These are phyloP conservation scores for Hafferia zeledoni DNA, from an alignment of 2,797 vertebrate species.

Conservation along the genomic window DNA sequence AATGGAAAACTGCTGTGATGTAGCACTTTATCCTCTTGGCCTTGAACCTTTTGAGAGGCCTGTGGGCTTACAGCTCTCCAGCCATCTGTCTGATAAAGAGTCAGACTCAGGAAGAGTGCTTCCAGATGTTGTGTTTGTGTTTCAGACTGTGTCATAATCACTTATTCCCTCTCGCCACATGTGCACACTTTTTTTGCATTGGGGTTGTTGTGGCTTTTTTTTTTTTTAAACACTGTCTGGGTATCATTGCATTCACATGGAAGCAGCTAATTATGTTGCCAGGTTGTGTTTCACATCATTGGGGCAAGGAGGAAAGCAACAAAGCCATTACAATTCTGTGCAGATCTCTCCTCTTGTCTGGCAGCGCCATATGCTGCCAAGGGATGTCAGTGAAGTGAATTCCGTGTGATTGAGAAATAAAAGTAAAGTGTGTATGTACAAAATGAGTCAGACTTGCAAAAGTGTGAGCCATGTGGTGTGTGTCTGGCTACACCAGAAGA, in stretches of 20 bases:
- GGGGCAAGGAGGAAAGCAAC: neutral
- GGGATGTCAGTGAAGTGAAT: neutral
- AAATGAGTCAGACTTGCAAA: neutral
- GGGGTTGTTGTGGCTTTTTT: neutral
- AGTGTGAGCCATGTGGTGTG: neutral
- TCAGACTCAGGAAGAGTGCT: conserved; percentile 8
- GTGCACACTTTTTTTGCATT: fast-evolving
- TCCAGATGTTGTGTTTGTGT: neutral
- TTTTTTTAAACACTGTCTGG: neutral
- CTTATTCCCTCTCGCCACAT: neutral
- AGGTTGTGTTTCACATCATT: neutral
- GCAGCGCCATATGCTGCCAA: neutral
- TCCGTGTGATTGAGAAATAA: neutral
- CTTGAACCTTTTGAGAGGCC: conserved; percentile 29
- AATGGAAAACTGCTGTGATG: conserved; percentile 9
- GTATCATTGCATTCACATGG: neutral
- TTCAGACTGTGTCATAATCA: neutral
- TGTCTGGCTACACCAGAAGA: neutral
- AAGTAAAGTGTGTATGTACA: neutral
- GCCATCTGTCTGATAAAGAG: conserved; percentile 17
- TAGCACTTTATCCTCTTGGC: conserved; percentile 5
- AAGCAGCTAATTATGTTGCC: neutral
- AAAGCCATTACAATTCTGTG: neutral
- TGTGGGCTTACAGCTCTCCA: neutral
- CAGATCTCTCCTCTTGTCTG: neutral